Evolutionary conservation across 2,888 invertebrate species (phyloP), one percentile per base, ranked within the genome.

Genomic region (Podabrus alpinus): DNA sequence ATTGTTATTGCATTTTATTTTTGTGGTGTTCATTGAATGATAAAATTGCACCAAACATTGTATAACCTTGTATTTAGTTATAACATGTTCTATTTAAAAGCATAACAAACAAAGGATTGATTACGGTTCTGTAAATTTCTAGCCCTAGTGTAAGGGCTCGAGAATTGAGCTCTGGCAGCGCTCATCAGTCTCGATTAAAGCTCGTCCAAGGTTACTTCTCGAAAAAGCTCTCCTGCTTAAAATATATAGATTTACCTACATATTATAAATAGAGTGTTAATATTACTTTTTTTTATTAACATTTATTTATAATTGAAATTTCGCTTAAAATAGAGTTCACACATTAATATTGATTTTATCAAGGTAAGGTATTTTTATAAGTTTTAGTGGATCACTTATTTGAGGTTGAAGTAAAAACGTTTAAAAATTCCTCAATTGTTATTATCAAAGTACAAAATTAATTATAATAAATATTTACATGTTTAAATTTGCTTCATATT

Each of bases 181-280:
- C 73, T 74, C 74, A 71, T 70, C 74, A 74, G 74, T 74, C 66
- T 70, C 71, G 70, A 68, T 67, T 71, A 74, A 74, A 74, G 74
- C 74, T 74, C 70, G 70, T 71, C 70, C 74, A 74, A 74, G 74
- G 70, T 74, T 70, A 68, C 74, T 70, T 67, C 74, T 45, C 62
- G 15, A 66, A 67, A 71, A 74, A 45, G 25, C 69, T 74, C 68
- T 21, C 67, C 59, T 66, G 66, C 73, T 69, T 61, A 29, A 69
- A 69, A 71, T 66, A 66, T 61, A 69, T 24, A 66, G 59, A 24
- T 66, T 61, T 59, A 45, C 24, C 60, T 59, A 69, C 67, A 69
- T 69, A 64, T 19, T 64, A 19, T 64, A 64, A 45, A 45, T 45
- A 45, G 45, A 45, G 45, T 45, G 45, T 45, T 45, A 45, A 45